A percentile compares a stretch with the other conserved stretches of the same genome.
phyloP scores from a whole-genome alignment of 2,888 invertebrate genomes.

The Caenorhabditis parvicauda region DNA sequence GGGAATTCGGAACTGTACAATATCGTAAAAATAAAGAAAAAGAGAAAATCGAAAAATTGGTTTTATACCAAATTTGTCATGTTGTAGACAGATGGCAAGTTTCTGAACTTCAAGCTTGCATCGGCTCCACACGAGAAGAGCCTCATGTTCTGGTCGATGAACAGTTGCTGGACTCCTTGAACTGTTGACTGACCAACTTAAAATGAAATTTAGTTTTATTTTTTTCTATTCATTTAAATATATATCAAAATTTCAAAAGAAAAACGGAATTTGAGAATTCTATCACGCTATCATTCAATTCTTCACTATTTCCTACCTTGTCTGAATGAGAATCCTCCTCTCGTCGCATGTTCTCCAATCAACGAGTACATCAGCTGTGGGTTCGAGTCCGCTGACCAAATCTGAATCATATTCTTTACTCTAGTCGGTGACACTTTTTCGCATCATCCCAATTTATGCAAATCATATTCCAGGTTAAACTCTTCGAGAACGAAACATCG shows the following conservation, averaged over 20 bases:
- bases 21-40: too few species aligned
- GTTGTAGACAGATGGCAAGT: slow-evolving; percentile 34
- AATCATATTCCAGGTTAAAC: too few species aligned
- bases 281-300: background rate
- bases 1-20: too few species aligned
- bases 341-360: slow-evolving; percentile 83
- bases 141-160: slow-evolving; percentile 82
- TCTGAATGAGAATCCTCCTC: slow-evolving; percentile 87
- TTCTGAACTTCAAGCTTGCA: slow-evolving; percentile 65
- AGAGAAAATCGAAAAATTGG: slow-evolving; percentile 1
- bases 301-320: slow-evolving; percentile 69
- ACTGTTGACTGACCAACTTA: slow-evolving; percentile 38
- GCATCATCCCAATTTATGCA: background rate
- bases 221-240: background rate
- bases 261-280: slow-evolving; percentile 61
- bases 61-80: slow-evolving; percentile 25
- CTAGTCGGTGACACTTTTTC: background rate
- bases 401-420: slow-evolving; percentile 68
- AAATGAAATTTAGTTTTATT: slow-evolving; percentile 2
- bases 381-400: slow-evolving; percentile 82
- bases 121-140: slow-evolving; percentile 98
- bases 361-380: slow-evolving; percentile 84
- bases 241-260: background rate
- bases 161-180: slow-evolving; percentile 81
- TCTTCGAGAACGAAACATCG: too few species aligned